Evolutionary conservation across 2,888 invertebrate genomes (phyloP), one percentile per base, ranked within the genome.

Genomic region (Leucophora obtusa): DNA sequence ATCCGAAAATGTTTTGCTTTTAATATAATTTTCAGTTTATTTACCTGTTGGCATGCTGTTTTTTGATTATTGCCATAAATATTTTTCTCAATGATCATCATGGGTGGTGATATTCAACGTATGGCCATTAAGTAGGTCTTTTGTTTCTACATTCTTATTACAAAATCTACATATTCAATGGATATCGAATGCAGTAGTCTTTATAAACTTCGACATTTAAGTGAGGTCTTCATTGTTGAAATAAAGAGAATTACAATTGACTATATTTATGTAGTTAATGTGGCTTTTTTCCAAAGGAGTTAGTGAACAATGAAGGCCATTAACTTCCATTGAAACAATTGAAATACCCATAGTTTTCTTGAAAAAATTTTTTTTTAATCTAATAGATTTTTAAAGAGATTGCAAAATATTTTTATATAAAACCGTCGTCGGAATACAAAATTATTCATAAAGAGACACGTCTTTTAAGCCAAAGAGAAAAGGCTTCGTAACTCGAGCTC

Each of bases 1-100:
- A 73, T 73, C 43, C 15, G 51, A 73, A 69, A 73, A 53, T 10
- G 9, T 15, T 17, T 60, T 14, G 28, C 28, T 28, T 28, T 28
- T 7, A 28, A 28, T 28, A 28, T 28, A 50, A 28, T n/a, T 47
- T 47, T 47, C 43, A 50, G 62, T 70, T 74, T 79, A 69, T 73
- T 73, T 69, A 73, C 47, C 69, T 69, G 54, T 50, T 65, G 47
- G 69, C 79, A 28, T 74, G 79, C 73, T 73, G 79, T 59, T 79
- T 50, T 24, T 50, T 50, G 74, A 65, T 74, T 74, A 79, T 74
- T 79, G 65, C 59, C 50, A 59, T 79, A 74, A 79, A 79, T 74
- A 69, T 65, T 70, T 59, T 54, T 65, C 59, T 54, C 69, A 70
- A 65, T 74, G 74, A 79, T 79, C 63, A 65, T 78, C 69, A 59